Evolutionary conservation across 2,888 invertebrate genomes (phyloP), one percentile per base, ranked within the genome.

Genomic region (Nematopogon swammerdamellus): DNA sequence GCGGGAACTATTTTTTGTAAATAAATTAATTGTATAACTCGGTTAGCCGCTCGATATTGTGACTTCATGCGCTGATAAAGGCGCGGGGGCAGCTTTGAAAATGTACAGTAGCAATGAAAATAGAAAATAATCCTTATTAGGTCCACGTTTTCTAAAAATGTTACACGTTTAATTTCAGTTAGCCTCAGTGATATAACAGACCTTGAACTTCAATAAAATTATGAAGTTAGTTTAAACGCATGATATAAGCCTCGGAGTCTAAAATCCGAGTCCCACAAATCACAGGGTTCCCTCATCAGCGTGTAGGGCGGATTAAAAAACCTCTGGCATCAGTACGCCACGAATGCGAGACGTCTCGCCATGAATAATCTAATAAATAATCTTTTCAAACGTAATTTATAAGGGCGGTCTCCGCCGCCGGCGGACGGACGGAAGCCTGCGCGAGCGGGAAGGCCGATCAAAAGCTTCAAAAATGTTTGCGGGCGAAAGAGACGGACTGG

Each of bases 331-430:
- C 75, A 71, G 75, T 77, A 77, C 71, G 64, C 72, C 72, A 75
- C 77, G 45, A 48, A 44, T 29, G 45, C 30, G 61, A 63, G 61
- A 63, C 63, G 58, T 60, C 59, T 59, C 61, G 65, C 70, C 67
- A 73, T 77, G 77, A 77, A 76, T 79, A 77, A 76, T 75, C 73
- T 70, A 73, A 79, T 77, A 79, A 77, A 77, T 76, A 75, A 77
- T 76, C 70, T 75, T 72, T 72, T 70, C 68, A 65, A 70, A 65
- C 65, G 63, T 72, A 70, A 77, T 77, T 79, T 77, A 77, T 79
- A 70, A 70, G 61, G 64, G 63, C 61, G 61, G 68, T 67, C 68
- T 72, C 71, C 67, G 36, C 36, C 6, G 14, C 36, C 11, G 36
- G 5, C 25, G 25, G 25, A 25, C 64, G 67, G 69, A 73, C 74